These are phyloP conservation scores for Catocala sponsa DNA, from an alignment of 2,888 invertebrate genomes.

Conservation along the genomic window DNA sequence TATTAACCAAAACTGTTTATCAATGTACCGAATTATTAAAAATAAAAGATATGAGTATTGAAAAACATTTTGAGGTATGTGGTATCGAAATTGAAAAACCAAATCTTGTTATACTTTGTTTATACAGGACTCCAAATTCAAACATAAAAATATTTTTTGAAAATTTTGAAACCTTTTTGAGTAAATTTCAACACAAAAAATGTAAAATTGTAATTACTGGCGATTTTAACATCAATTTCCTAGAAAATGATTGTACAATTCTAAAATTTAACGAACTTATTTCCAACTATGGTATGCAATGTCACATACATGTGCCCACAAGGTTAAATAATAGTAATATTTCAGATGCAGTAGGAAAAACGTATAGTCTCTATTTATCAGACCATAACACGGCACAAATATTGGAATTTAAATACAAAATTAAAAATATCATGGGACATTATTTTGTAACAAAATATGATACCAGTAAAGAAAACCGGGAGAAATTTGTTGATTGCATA, in stretches of 20 bases:
- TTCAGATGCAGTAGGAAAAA: constrained; percentile 8
- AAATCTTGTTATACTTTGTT: neutral
- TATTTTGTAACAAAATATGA: constrained; percentile 5
- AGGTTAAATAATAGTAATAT: constrained; percentile 6
- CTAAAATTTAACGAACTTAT: constrained; percentile 6
- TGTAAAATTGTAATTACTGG: constrained; percentile 3
- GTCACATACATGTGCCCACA: constrained; percentile 7
- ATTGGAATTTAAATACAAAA: neutral
- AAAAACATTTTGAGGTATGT: constrained; percentile 7
- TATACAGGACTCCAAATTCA: constrained; percentile 6
- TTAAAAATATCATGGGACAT: neutral
- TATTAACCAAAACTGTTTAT: neutral
- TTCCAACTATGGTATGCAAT: constrained; percentile 4
- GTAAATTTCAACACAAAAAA: neutral
- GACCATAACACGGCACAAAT: constrained; percentile 15
- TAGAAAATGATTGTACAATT: neutral
- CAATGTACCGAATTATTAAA: neutral
- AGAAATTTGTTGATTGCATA: constrained; percentile 2
- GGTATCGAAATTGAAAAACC: neutral
- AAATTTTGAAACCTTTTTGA: neutral
- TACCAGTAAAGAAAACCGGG: constrained; percentile 1
- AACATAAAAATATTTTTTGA: neutral
- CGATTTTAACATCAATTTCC: neutral
- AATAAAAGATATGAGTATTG: neutral
- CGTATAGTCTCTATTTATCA: constrained; percentile 7